Evolutionary conservation across 2,797 vertebrate species (phyloP).

Genomic region (Leuciscus waleckii): DNA sequence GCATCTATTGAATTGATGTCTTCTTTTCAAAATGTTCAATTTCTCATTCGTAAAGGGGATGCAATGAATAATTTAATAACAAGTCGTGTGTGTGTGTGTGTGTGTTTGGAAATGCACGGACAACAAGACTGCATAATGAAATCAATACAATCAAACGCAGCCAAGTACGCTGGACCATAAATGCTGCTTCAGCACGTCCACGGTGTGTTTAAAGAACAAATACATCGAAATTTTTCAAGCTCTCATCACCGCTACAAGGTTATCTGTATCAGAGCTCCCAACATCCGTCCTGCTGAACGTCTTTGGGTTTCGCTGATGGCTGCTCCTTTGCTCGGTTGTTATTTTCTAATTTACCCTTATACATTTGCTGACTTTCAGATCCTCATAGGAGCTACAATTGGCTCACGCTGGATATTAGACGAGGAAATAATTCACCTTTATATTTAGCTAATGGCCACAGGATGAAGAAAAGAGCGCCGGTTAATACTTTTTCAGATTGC

Average conservation of each 20-base stretch:
- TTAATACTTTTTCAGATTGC: slow-evolving; percentile 6
- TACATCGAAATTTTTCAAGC: slow-evolving; percentile 18
- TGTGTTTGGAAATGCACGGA: slow-evolving; percentile 3
- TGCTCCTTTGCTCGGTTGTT: neutral
- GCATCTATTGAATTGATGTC: slow-evolving; percentile 37
- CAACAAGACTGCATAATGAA: slow-evolving; percentile 43
- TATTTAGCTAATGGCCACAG: slow-evolving; percentile 21
- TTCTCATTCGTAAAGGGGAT: slow-evolving; percentile 42
- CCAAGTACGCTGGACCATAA: slow-evolving; percentile 4
- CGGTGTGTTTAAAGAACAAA: slow-evolving; percentile 42
- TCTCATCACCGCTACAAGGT: slow-evolving; percentile 44
- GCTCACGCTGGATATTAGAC: neutral
- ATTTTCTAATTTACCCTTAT: slow-evolving; percentile 27
- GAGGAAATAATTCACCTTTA: slow-evolving; percentile 20
- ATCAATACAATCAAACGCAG: slow-evolving; percentile 55
- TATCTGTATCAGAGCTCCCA: slow-evolving; percentile 12
- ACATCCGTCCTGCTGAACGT: slow-evolving; percentile 4
- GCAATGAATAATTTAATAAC: slow-evolving; percentile 49
- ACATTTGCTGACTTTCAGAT: slow-evolving; percentile 36
- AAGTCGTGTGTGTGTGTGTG: slow-evolving; percentile 33
- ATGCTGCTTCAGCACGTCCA: slow-evolving; percentile 52
- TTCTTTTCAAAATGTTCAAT: slow-evolving; percentile 47
- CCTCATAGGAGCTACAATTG: slow-evolving; percentile 7
- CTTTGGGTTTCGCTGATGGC: slow-evolving; percentile 26
- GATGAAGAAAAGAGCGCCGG: neutral